Evolutionary conservation across 2,113 vertebrate genomes (phyloP).

Genomic region (Rhea americana): DNA sequence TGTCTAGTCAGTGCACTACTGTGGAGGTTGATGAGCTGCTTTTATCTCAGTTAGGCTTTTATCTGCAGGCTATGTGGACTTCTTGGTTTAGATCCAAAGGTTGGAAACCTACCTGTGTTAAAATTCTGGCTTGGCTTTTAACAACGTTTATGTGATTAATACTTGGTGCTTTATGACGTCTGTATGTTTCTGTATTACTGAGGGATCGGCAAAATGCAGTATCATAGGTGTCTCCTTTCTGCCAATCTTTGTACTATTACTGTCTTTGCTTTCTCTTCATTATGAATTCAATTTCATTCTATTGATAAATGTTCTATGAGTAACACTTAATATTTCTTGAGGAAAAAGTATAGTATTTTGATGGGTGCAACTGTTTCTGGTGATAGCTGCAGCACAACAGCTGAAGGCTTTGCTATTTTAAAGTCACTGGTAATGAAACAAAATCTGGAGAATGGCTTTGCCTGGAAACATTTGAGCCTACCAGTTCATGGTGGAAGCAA

Average conservation of each 20-base stretch:
- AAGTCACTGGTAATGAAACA: neutral
- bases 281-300: neutral
- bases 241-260: neutral
- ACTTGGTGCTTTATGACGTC: rapidly evolving
- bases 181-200: neutral
- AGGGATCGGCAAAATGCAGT: neutral
- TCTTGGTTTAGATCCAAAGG: neutral
- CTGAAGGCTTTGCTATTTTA: neutral
- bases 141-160: rapidly evolving
- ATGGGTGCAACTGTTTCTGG: neutral
- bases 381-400: neutral
- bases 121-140: neutral
- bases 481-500: neutral
- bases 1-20: neutral
- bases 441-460: neutral
- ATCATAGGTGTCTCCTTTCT: neutral
- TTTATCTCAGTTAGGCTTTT: neutral
- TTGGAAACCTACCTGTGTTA: neutral
- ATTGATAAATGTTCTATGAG: neutral
- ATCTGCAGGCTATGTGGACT: rapidly evolving
- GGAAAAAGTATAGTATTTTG: neutral
- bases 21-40: neutral
- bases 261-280: neutral
- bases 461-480: neutral
- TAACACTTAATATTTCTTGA: neutral